A percentile compares a stretch with the other conserved stretches of the same genome.
These are phyloP conservation scores for Diabrotica undecimpunctata DNA, from an alignment of 1,140 invertebrate genomes.

Conservation along the genomic window DNA sequence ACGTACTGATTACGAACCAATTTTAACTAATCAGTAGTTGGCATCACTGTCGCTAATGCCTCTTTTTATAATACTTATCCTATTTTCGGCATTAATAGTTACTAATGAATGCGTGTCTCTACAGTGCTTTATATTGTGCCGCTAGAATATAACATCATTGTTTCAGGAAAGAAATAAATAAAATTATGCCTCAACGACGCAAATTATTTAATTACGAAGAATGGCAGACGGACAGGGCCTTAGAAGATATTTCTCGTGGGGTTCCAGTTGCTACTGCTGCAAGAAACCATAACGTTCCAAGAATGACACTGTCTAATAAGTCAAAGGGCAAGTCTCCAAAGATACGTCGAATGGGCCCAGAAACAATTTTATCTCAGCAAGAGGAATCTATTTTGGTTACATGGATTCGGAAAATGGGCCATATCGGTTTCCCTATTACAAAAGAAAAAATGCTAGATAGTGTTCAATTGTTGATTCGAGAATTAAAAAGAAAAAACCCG, in stretches of 20 bases:
- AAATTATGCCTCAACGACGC: too few species aligned
- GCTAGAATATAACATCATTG: too few species aligned
- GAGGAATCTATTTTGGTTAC: conserved; percentile 40
- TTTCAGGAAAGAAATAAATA: too few species aligned
- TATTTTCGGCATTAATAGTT: too few species aligned
- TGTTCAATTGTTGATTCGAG: conserved; percentile 36
- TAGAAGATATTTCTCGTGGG: background rate
- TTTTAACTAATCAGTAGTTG: too few species aligned
- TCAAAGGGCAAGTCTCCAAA: conserved; percentile 33
- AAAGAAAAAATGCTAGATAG: conserved; percentile 32
- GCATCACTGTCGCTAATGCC: too few species aligned
- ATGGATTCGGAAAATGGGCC: conserved; percentile 43
- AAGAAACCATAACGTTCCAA: conserved; percentile 39
- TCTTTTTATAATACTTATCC: too few species aligned
- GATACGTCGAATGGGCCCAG: conserved; percentile 36
- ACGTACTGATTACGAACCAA: too few species aligned
- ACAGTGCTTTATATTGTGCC: too few species aligned
- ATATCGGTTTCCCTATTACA: conserved; percentile 43
- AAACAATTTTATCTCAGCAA: conserved; percentile 32
- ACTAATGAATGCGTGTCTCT: too few species aligned
- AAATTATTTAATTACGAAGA: too few species aligned
- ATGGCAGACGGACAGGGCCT: background rate
- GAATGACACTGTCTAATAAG: conserved; percentile 41
- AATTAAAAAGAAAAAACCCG: too few species aligned
- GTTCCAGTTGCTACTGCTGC: conserved; percentile 23